Evolutionary conservation across 2,797 vertebrate species (phyloP).

Genomic region (Sciurus carolinensis): DNA sequence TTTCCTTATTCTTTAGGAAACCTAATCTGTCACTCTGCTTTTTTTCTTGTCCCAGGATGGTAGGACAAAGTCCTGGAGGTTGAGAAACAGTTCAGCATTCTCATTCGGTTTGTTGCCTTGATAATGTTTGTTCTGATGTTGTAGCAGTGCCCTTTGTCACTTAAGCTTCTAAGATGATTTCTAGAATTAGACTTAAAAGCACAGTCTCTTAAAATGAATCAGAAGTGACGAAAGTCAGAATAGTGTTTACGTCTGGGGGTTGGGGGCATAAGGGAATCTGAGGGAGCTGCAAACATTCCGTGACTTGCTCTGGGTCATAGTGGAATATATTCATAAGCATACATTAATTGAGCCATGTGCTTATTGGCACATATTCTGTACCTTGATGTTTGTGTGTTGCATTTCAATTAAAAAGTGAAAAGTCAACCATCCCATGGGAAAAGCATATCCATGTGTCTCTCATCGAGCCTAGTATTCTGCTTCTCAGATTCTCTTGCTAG

Average conservation of each 20-base stretch:
- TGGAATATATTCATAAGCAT: background rate
- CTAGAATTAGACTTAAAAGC: constrained; percentile 40
- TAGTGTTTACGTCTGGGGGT: background rate
- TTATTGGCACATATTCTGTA: background rate
- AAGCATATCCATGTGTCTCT: background rate
- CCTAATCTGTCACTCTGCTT: background rate
- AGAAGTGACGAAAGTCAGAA: background rate
- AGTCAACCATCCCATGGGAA: background rate
- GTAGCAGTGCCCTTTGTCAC: constrained; percentile 58
- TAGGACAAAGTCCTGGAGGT: constrained; percentile 62
- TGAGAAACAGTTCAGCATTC: constrained; percentile 18
- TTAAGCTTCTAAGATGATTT: constrained; percentile 13
- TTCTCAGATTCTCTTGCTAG: background rate
- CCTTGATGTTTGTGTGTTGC: background rate
- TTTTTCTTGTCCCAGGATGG: background rate
- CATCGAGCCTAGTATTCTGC: background rate
- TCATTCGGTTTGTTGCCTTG: background rate
- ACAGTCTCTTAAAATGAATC: background rate
- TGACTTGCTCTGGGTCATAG: background rate
- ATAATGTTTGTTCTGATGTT: constrained; percentile 41
- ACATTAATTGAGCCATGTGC: background rate
- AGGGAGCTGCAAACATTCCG: background rate
- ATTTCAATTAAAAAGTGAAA: background rate
- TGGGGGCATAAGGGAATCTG: background rate
- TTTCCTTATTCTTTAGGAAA: background rate